Percentiles rank a stretch among this genome's conserved stretches.
Conservation (phyloP, 2,888 invertebrate genomes). For the Hyles lineata region DNA sequence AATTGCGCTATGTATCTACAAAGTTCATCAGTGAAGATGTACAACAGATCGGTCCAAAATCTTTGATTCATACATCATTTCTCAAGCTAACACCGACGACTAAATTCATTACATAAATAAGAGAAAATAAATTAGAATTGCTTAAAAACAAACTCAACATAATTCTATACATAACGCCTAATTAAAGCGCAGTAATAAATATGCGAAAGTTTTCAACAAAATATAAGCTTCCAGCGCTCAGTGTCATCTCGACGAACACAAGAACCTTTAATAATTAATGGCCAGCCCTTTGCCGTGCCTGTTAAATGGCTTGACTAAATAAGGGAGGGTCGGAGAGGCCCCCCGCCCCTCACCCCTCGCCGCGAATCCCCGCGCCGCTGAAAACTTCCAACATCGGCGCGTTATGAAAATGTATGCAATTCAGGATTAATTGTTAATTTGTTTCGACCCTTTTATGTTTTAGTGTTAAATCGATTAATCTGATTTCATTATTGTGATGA, state of each 20-base stretch:
- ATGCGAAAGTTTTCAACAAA: constrained; percentile 25
- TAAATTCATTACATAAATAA: too few relatives aligned
- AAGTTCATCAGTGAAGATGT: too few relatives aligned
- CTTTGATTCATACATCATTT: too few relatives aligned
- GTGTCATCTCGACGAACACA: constrained; percentile 55
- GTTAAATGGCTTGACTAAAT: constrained; percentile 82
- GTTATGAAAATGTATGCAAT: constrained; percentile 26
- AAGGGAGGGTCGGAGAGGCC: constrained; percentile 64
- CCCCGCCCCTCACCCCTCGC: constrained; percentile 43
- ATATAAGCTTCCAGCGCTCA: constrained; percentile 40
- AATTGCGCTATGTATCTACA: too few relatives aligned
- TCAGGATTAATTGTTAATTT: constrained; percentile 24
- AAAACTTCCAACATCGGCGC: constrained; percentile 32
- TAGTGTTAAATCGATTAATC: constrained; percentile 28
- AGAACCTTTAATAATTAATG: constrained; percentile 69
- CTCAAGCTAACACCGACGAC: too few relatives aligned
- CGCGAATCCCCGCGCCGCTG: constrained; percentile 38
- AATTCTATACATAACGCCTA: neutral
- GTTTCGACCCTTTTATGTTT: constrained; percentile 20
- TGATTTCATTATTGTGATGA: constrained; percentile 1
- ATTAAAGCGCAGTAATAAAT: constrained; percentile 24
- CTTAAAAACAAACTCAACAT: too few relatives aligned
- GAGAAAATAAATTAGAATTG: too few relatives aligned
- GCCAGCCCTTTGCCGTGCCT: constrained; percentile 75
- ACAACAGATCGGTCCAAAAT: too few relatives aligned